Evolutionary conservation across 92 coral and sea anemone genomes (phyloP), one percentile per base, ranked within the genome.

Genomic region (Epizoanthus rinbou): DNA sequence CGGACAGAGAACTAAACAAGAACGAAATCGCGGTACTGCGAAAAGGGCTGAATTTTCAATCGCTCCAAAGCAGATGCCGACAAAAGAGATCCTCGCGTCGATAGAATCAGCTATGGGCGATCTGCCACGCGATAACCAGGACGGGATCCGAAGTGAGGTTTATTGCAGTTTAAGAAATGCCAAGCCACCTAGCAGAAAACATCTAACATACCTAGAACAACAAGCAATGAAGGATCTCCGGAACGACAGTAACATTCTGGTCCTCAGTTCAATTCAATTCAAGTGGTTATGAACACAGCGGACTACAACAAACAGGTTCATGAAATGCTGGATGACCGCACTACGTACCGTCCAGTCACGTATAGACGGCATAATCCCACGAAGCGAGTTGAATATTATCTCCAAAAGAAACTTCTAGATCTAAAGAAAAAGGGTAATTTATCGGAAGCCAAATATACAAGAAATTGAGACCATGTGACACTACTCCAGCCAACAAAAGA

Each of bases 341-440:
- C 37, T 4, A 56, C 74, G 21, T 82, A 69, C 23, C 4, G 11
- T 70, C 57, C 59, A 15, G 56, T 82, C n/a, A 82, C 86, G 10
- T 70, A 82, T 22, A 69, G 35, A 24, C 31, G 86, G 14, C 16
- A 71, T 0, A 82, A 82, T 71, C 86, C 79, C 0, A 82, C 86
- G 24, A 37, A 47, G 15, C 35, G 64, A 54, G 22, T 58, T 6
- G 84, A 79, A 25, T 64, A 22, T 43, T 28, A 50, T 23, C 69
- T 82, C 47, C 86, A 69, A 53, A 43, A 82, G 39, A 57, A 56
- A 16, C 31, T 82, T 10, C 15, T 69, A n/a, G 50, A 37, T 3
- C 21, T 80, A 8, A 64, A 64, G n/a, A 64, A 63, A 19, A 3
- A 63, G 13, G 84, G 72, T 3, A 62, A 64, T 14, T n/a, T 80